Percentiles rank a stretch among this genome's conserved stretches.
phyloP scores from a whole-genome alignment of 2,797 vertebrate genomes.

The Cynodonichthys magdalenae region DNA sequence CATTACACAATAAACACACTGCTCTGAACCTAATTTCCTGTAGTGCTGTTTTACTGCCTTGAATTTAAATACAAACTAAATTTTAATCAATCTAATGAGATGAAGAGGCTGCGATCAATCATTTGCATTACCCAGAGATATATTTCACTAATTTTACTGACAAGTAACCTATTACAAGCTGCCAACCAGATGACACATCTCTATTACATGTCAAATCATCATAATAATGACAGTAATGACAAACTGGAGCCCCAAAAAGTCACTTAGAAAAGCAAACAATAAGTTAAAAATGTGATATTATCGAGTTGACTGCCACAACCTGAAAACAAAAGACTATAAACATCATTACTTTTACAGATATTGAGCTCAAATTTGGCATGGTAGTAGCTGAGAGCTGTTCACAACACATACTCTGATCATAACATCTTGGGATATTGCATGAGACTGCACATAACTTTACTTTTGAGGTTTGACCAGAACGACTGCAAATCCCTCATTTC shows the following conservation, averaged over 20 bases:
- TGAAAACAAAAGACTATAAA: no score
- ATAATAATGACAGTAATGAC: not conserved
- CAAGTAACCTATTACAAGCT: constrained; percentile 5
- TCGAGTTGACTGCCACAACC: no score
- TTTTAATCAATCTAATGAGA: constrained; percentile 53
- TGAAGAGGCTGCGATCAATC: constrained; percentile 47
- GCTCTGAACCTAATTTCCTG: not conserved
- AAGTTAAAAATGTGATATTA: not conserved
- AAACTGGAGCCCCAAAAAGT: not conserved
- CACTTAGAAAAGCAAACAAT: not conserved
- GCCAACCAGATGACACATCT: not conserved
- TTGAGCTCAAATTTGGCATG: no score
- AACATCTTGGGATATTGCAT: no score
- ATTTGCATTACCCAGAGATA: constrained; percentile 31
- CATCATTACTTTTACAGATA: no score
- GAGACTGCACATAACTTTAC: no score
- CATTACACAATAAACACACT: constrained; percentile 10
- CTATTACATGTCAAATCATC: not conserved
- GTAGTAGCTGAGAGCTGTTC: no score
- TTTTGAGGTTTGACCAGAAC: no score
- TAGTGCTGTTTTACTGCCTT: constrained; percentile 12
- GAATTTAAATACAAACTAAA: constrained; percentile 31
- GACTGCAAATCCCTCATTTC: no score
- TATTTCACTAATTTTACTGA: constrained; percentile 1
- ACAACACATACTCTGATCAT: no score